Conservation (phyloP, 1,140 invertebrate genomes). For the Drosophila seguyi region DNA sequence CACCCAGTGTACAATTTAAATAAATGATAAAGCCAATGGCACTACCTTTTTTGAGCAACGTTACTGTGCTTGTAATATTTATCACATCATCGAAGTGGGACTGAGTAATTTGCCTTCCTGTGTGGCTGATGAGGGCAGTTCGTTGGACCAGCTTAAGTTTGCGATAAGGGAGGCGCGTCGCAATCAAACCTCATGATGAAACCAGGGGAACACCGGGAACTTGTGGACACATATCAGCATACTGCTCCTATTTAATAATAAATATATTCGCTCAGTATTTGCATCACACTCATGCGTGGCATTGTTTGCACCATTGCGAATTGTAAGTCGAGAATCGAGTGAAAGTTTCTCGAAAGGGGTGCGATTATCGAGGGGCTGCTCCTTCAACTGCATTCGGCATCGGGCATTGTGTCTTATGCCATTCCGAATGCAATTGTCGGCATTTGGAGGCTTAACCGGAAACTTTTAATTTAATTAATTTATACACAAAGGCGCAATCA, state of each 20-base stretch:
- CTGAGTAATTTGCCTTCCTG: constrained; percentile 1
- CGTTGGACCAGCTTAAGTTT: constrained; percentile 26
- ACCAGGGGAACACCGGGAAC: constrained; percentile 9
- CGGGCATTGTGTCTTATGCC: constrained; percentile 10
- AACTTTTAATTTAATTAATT: constrained; percentile 85
- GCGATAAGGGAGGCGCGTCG: constrained; percentile 18
- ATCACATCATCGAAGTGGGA: background rate
- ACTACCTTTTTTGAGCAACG: background rate
- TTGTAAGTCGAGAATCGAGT: background rate
- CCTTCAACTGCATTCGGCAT: constrained; percentile 12
- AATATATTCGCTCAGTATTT: constrained; percentile 10
- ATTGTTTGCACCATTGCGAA: background rate
- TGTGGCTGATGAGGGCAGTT: background rate
- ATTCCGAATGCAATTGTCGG: constrained; percentile 42
- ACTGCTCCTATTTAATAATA: background rate
- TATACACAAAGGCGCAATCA: constrained; percentile 84
- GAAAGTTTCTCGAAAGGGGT: constrained; percentile 19
- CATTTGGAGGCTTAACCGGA: constrained; percentile 83
- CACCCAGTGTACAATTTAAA: background rate
- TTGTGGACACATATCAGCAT: constrained; percentile 14
- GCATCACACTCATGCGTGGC: constrained; percentile 6
- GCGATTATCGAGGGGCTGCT: constrained; percentile 19
- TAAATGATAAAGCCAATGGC: background rate
- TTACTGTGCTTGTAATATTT: constrained; percentile 1
- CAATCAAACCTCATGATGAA: constrained; percentile 21